Conservation (phyloP, 2,797 vertebrate species). For the Crocodylus rhombifer region DNA sequence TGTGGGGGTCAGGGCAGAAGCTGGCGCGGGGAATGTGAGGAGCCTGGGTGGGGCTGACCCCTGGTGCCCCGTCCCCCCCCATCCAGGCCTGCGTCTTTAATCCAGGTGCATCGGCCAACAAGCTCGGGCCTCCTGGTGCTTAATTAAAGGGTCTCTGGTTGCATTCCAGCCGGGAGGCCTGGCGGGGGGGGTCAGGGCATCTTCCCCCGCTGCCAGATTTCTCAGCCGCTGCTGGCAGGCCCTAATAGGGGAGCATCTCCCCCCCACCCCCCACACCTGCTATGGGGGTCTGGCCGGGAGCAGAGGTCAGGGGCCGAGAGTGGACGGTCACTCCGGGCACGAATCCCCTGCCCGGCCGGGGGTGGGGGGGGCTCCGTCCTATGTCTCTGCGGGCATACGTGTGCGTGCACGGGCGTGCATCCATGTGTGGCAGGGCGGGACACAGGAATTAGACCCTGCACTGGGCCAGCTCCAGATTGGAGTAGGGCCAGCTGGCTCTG, state of each 20-base stretch:
- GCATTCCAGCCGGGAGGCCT: neutral
- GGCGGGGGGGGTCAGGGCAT: accelerated
- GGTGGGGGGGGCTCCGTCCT: neutral
- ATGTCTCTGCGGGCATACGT: accelerated
- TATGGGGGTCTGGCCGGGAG: neutral
- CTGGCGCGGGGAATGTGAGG: neutral
- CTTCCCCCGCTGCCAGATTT: neutral
- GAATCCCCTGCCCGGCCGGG: neutral
- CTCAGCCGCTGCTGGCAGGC: accelerated
- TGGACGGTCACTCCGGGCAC: neutral
- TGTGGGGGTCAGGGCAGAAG: neutral
- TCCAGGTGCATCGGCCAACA: neutral
- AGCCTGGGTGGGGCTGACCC: neutral
- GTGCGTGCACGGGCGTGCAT: neutral
- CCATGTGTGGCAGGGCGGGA: too few species aligned
- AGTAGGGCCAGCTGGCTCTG: too few species aligned
- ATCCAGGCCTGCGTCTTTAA: accelerated
- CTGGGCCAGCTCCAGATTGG: too few species aligned
- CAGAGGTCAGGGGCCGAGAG: neutral
- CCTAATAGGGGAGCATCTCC: neutral
- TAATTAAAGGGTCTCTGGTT: slow-evolving; percentile 21
- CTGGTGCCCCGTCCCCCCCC: accelerated
- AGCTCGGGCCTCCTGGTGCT: accelerated
- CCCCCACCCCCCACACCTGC: accelerated
- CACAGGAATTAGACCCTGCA: too few species aligned